These are phyloP conservation scores for Hemicentrotus pulcherrimus DNA, from an alignment of 35 echinoderm and acorn worm genomes.

Conservation along the genomic window DNA sequence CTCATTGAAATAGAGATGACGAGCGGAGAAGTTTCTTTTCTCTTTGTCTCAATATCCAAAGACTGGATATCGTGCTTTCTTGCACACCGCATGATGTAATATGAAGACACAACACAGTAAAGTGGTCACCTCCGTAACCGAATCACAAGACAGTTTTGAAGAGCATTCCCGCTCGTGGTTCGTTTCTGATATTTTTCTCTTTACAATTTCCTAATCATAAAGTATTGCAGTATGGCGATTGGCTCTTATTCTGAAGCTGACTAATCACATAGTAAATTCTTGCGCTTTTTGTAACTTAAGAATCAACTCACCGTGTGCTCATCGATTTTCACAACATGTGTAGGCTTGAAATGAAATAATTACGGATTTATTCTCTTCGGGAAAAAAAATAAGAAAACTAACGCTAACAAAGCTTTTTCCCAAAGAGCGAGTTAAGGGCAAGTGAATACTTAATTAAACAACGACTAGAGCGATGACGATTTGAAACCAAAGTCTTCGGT, in stretches of 20 bases:
- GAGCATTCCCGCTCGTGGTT: neutral
- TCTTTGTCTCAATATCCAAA: conserved; percentile 37
- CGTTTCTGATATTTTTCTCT: neutral
- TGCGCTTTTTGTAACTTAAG: conserved; percentile 18
- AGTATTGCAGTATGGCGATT: neutral
- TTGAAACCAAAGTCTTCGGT: conserved; percentile 35
- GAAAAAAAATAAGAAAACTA: neutral
- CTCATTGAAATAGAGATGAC: conserved; percentile 39
- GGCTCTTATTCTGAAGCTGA: neutral
- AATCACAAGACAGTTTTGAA: conserved; percentile 6
- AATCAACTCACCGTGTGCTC: conserved; percentile 13
- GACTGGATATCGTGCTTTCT: conserved; percentile 30
- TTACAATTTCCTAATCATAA: neutral
- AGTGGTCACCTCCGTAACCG: conserved; percentile 45
- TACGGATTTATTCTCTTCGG: neutral
- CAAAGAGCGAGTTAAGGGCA: neutral
- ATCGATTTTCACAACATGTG: conserved; percentile 30
- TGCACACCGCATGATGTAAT: conserved; percentile 46
- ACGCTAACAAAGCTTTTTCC: neutral
- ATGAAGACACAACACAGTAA: conserved; percentile 27
- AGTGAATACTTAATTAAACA: conserved; percentile 44
- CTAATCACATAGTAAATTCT: neutral
- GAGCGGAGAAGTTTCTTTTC: conserved; percentile 9
- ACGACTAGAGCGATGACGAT: conserved; percentile 5
- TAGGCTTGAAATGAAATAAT: conserved; percentile 22